Evolutionary conservation across 2,113 vertebrate species (phyloP).

Genomic region (Cololabis saira): DNA sequence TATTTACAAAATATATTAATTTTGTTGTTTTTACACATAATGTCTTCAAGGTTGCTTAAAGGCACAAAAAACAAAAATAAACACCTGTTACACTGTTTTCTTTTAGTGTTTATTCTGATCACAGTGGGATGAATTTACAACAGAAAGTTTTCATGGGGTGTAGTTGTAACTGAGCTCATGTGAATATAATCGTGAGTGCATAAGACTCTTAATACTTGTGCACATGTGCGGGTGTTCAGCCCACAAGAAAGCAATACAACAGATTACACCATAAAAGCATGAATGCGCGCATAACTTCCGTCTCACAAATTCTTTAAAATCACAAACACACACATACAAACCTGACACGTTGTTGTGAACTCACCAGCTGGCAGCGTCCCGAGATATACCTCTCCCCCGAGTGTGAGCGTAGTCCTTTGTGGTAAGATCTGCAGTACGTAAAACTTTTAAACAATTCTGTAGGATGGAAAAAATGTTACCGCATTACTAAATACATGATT

Average conservation of each 20-base stretch:
- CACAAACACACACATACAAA: conserved; percentile 19
- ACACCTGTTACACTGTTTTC: too few species aligned
- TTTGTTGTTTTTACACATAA: too few species aligned
- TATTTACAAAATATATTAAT: too few species aligned
- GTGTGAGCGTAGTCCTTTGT: background rate
- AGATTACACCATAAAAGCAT: conserved; percentile 15
- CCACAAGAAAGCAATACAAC: conserved; percentile 44
- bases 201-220: conserved; percentile 15
- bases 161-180: conserved; percentile 25
- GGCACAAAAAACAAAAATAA: too few species aligned
- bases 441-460: conserved; percentile 8
- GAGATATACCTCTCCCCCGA: conserved; percentile 22
- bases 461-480: background rate
- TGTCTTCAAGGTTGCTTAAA: too few species aligned
- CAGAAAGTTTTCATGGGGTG: conserved; percentile 37
- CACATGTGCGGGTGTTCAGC: conserved; percentile 51
- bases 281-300: conserved; percentile 8
- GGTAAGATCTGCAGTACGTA: background rate
- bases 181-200: conserved; percentile 54
- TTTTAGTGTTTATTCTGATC: too few species aligned
- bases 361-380: conserved; percentile 54
- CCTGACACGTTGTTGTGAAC: conserved; percentile 70
- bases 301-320: background rate
- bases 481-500: background rate
- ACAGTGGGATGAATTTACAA: background rate